phyloP scores from a whole-genome alignment of 2,888 invertebrate species.

The Sympetrum striolatum region DNA sequence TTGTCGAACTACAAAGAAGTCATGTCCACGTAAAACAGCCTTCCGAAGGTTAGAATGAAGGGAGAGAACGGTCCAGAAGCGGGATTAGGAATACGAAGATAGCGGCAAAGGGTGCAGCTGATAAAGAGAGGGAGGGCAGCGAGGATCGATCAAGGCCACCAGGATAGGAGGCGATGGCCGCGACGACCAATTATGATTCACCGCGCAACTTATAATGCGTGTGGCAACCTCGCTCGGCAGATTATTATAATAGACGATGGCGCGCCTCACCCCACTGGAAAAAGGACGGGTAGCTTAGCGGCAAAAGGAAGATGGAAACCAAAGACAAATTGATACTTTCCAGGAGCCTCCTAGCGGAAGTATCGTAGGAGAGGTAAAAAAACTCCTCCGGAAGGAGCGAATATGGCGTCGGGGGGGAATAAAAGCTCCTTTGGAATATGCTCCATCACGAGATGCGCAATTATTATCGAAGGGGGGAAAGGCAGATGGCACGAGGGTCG shows the following conservation, averaged over 20 bases:
- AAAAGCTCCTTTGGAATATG: background rate
- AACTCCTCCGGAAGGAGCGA: background rate
- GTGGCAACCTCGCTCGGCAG: constrained; percentile 28
- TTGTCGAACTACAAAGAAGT: too few species aligned
- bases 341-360: background rate
- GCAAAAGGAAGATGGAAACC: background rate
- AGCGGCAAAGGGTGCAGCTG: background rate
- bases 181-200: constrained; percentile 39
- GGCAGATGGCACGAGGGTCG: constrained; percentile 34
- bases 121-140: background rate
- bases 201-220: constrained; percentile 43
- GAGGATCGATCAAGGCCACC: constrained; percentile 38
- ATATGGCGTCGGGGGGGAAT: background rate
- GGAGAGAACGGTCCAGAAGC: background rate
- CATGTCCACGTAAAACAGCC: too few species aligned
- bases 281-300: constrained; percentile 20
- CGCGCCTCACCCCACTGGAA: background rate
- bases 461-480: constrained; percentile 27
- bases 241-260: constrained; percentile 41
- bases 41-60: background rate
- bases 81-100: background rate
- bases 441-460: constrained; percentile 32
- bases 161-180: constrained; percentile 34
- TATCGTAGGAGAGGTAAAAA: background rate
- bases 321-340: constrained; percentile 9